phyloP scores from a whole-genome alignment of 2,113 vertebrate genomes.

The Rhipidura dahli region DNA sequence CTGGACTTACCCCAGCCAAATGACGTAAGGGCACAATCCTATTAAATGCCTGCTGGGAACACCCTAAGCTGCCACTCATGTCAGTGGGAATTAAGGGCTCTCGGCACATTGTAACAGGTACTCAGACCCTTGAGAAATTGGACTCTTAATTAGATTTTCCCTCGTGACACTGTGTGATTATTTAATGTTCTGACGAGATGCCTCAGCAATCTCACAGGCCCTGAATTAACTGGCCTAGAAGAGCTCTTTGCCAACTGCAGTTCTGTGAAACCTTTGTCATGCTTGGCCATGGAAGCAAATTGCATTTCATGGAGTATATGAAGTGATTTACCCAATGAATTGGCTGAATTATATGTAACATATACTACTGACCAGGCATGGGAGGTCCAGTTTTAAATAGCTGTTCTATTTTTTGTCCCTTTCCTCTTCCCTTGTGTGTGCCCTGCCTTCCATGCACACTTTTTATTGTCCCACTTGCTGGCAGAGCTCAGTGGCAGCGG shows the following conservation, averaged over 20 bases:
- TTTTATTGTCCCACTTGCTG: not conserved
- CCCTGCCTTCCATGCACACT: not conserved
- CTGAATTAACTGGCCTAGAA: slow-evolving; percentile 14
- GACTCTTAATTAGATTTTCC: slow-evolving; percentile 37
- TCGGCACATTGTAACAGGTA: not conserved
- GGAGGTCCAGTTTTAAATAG: slow-evolving; percentile 9
- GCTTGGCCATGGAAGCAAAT: slow-evolving; percentile 45
- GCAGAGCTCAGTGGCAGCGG: not conserved
- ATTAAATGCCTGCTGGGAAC: slow-evolving; percentile 18
- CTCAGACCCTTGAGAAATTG: slow-evolving; percentile 15
- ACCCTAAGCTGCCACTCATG: not conserved
- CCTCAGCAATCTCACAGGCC: not conserved
- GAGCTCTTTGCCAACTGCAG: not conserved
- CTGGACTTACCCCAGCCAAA: not conserved
- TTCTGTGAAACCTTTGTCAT: slow-evolving; percentile 34
- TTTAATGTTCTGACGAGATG: slow-evolving; percentile 34
- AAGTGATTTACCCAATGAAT: slow-evolving; percentile 22
- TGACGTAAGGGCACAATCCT: slow-evolving; percentile 16
- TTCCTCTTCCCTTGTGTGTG: not conserved
- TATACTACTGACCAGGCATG: not conserved
- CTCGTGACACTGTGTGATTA: slow-evolving; percentile 16
- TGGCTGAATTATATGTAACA: not conserved
- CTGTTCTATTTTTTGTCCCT: not conserved
- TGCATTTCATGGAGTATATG: slow-evolving; percentile 37
- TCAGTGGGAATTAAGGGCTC: slow-evolving; percentile 18